Base-by-base conservation (phyloP, 2,888 invertebrate genomes). In the Hydroisotoma schaefferi region DNA sequence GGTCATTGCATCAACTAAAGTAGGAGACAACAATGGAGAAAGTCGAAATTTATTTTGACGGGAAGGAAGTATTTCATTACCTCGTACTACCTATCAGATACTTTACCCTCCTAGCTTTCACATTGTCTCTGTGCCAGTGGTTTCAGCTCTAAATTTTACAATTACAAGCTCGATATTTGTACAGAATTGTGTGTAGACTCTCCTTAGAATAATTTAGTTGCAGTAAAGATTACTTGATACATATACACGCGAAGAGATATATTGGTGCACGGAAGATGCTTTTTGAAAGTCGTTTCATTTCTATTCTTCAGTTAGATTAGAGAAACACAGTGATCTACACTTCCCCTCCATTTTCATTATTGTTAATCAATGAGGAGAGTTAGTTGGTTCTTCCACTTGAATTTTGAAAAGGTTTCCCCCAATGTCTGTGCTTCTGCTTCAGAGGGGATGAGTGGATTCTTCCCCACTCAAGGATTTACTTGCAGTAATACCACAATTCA, bases 41-140 rank as follows among this genome's bases (percentile, higher is more conserved):
- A 40, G 40, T 40, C 15, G 40, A 40, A 40, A 40, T 15, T n/a
- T n/a, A n/a, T n/a, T n/a, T n/a, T n/a, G n/a, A n/a, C 8, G 54
- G 63, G 63, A 63, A 63, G 63, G 63, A 63, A 63, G 57, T 63
- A 63, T 57, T 63, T 44, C 55, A 40, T 40, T 40, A 40, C 20
- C n/a, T n/a, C n/a, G n/a, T n/a, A n/a, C n/a, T n/a, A n/a, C n/a
- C n/a, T n/a, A n/a, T n/a, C n/a, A n/a, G n/a, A n/a, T n/a, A n/a
- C n/a, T n/a, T n/a, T n/a, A n/a, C n/a, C n/a, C n/a, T n/a, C n/a
- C n/a, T n/a, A n/a, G n/a, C n/a, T n/a, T n/a, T n/a, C n/a, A n/a
- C n/a, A n/a, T n/a, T n/a, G n/a, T n/a, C n/a, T n/a, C n/a, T n/a
- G n/a, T n/a, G n/a, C n/a, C n/a, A n/a, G n/a, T n/a, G n/a, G n/a